Percentiles rank a stretch among this genome's conserved stretches.
These are phyloP conservation scores for Clistopyga incitator DNA, from an alignment of 2,888 invertebrate species.

Conservation along the genomic window DNA sequence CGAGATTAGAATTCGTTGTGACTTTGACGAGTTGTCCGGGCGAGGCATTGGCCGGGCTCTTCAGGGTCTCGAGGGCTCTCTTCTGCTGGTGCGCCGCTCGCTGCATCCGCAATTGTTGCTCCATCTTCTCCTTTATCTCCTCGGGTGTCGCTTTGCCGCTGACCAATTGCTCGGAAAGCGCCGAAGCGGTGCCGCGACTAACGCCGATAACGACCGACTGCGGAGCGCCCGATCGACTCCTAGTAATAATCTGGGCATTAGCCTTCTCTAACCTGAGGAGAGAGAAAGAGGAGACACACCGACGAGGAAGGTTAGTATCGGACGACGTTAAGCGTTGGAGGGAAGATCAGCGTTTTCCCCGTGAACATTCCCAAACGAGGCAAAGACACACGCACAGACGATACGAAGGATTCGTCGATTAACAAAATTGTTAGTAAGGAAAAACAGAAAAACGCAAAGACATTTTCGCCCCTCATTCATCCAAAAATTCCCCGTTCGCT, in stretches of 20 bases:
- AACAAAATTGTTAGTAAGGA: conserved; percentile 44
- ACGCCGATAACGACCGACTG: conserved; percentile 86
- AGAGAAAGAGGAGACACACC: conserved; percentile 75
- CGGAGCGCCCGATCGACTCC: conserved; percentile 90
- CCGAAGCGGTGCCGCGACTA: conserved; percentile 76
- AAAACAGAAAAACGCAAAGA: conserved; percentile 12
- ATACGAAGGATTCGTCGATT: background rate
- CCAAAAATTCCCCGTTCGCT: conserved; percentile 64
- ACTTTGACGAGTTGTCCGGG: conserved; percentile 86
- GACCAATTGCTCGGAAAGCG: conserved; percentile 80
- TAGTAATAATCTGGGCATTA: conserved; percentile 91
- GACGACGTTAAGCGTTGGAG: conserved; percentile 75
- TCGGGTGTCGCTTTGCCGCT: conserved; percentile 88
- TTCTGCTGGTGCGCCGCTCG: conserved; percentile 96
- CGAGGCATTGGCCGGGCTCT: conserved; percentile 78
- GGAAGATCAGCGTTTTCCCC: conserved; percentile 16
- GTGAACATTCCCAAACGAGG: background rate
- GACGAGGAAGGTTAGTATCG: conserved; percentile 81
- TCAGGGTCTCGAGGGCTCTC: conserved; percentile 87
- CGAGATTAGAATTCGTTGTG: conserved; percentile 86
- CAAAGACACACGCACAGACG: background rate
- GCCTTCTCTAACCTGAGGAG: conserved; percentile 88
- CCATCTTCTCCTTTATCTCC: conserved; percentile 95
- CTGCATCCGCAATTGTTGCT: conserved; percentile 94
- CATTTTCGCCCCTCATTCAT: background rate